A percentile compares a stretch with the other conserved stretches of the same genome.
Evolutionary conservation across 2,888 invertebrate species (phyloP).

Genomic region (Oxyscelio sp.): DNA sequence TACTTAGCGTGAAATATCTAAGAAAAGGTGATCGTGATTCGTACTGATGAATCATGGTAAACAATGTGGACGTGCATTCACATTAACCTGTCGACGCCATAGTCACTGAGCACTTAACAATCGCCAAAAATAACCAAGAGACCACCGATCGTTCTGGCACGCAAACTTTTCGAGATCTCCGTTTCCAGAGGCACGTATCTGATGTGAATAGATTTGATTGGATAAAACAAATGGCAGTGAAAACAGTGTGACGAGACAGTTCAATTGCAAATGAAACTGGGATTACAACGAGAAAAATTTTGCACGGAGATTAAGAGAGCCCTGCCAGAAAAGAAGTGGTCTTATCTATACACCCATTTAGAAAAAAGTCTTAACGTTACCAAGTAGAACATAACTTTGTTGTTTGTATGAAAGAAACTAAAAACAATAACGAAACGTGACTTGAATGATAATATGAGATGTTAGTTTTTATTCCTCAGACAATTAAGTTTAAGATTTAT

Average conservation of each 20-base stretch:
- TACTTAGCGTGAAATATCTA: slow-evolving; percentile 16
- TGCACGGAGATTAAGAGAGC: too few species aligned
- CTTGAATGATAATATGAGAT: too few species aligned
- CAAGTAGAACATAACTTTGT: too few species aligned
- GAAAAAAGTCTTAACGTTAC: too few species aligned
- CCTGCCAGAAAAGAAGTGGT: too few species aligned
- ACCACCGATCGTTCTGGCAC: slow-evolving; percentile 65
- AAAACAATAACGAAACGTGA: too few species aligned
- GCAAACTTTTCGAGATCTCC: slow-evolving; percentile 42
- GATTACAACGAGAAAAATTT: too few species aligned
- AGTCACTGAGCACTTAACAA: slow-evolving; percentile 73
- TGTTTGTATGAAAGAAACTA: too few species aligned
- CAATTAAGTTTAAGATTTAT: too few species aligned
- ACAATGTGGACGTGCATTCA: slow-evolving; percentile 63
- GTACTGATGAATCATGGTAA: slow-evolving; percentile 59
- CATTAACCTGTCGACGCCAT: slow-evolving; percentile 59
- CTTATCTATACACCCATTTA: too few species aligned
- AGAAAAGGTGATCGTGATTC: slow-evolving; percentile 36
- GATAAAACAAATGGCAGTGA: neutral
- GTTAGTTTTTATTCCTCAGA: too few species aligned
- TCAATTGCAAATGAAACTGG: neutral
- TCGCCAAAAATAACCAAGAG: slow-evolving; percentile 73
- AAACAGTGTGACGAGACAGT: neutral
- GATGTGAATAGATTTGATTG: slow-evolving; percentile 28
- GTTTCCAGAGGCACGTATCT: slow-evolving; percentile 47